A percentile compares a stretch with the other conserved stretches of the same genome.
These are phyloP conservation scores for Aplysia californica DNA, from an alignment of 1,140 invertebrate genomes.

Conservation along the genomic window DNA sequence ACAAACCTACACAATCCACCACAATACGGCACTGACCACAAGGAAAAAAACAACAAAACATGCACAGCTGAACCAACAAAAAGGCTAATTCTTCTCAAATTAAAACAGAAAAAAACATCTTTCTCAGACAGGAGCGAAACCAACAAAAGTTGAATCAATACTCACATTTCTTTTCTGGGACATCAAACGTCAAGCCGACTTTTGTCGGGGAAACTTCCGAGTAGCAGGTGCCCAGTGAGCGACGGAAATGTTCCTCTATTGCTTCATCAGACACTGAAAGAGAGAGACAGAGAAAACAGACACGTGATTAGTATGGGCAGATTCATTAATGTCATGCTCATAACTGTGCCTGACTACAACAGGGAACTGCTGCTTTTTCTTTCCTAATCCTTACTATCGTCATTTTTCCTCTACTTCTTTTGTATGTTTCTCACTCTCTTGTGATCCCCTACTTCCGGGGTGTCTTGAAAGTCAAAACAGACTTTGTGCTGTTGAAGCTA, in stretches of 20 bases:
- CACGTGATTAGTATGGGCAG: too few species aligned
- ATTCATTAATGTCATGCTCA: not conserved
- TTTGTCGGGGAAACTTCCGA: slow-evolving; percentile 64
- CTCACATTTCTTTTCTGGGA: slow-evolving; percentile 25
- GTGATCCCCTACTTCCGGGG: not conserved
- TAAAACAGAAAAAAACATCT: not conserved
- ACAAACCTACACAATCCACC: too few species aligned
- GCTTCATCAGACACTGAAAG: slow-evolving; percentile 77
- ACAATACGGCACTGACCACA: too few species aligned
- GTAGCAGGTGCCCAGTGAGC: slow-evolving; percentile 91
- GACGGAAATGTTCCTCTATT: slow-evolving; percentile 95
- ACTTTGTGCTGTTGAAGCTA: too few species aligned
- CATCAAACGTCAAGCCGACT: not conserved
- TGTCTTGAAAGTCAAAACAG: too few species aligned
- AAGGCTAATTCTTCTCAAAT: not conserved
- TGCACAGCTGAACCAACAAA: too few species aligned
- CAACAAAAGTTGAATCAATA: too few species aligned
- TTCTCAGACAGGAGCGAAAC: not conserved
- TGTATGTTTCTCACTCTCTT: not conserved
- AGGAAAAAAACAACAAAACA: too few species aligned
- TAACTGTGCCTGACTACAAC: not conserved
- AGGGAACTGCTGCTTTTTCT: too few species aligned
- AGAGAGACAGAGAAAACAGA: too few species aligned
- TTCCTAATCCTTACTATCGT: not conserved
- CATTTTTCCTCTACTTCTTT: not conserved